These are phyloP conservation scores for Rousettus leschenaultii DNA, from an alignment of 2,113 vertebrate species.

Conservation along the genomic window DNA sequence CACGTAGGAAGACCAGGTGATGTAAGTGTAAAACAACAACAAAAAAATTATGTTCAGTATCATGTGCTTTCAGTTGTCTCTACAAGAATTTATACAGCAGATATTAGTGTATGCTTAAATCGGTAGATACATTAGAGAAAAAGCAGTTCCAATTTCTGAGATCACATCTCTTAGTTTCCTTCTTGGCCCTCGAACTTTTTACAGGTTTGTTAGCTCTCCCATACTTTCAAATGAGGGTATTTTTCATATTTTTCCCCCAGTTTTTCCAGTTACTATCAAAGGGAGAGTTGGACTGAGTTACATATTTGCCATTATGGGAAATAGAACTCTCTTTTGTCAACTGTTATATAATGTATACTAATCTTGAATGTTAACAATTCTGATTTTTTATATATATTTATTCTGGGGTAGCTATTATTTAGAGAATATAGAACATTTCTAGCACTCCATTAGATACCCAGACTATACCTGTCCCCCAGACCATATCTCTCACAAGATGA, in stretches of 20 bases:
- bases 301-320: background rate
- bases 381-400: background rate
- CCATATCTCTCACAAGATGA: background rate
- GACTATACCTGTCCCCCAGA: background rate
- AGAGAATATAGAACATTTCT: background rate
- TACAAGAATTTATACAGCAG: background rate
- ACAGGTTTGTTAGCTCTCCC: background rate
- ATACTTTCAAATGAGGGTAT: background rate
- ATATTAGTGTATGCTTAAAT: background rate
- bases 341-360: background rate
- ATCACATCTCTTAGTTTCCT: background rate
- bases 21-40: background rate
- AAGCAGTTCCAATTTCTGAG: background rate
- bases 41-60: background rate
- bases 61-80: background rate
- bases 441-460: background rate
- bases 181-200: background rate
- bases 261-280: background rate
- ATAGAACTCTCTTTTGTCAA: background rate
- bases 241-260: background rate
- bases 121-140: background rate
- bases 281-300: background rate
- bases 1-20: too few species aligned
- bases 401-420: background rate
- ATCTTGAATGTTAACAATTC: background rate